Conservation (phyloP, 2,888 invertebrate genomes). For the Cataglyphis rosenhaueri region DNA sequence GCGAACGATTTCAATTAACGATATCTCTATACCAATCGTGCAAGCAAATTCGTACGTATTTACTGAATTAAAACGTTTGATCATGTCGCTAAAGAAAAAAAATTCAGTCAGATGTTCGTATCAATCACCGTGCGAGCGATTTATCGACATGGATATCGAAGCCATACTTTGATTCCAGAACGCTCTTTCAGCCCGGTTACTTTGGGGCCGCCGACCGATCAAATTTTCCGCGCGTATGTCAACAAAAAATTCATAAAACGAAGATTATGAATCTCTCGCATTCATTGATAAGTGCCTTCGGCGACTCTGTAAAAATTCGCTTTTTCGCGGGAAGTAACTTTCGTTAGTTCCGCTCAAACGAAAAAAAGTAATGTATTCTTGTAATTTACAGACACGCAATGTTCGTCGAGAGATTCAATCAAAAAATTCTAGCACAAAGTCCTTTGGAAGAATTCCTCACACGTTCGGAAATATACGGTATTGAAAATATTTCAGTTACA, state of each 20-base stretch:
- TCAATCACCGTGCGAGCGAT: slow-evolving; percentile 29
- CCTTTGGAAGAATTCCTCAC: neutral
- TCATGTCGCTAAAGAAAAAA: slow-evolving; percentile 40
- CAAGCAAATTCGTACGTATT: slow-evolving; percentile 34
- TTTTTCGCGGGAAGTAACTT: slow-evolving; percentile 13
- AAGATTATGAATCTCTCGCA: slow-evolving; percentile 37
- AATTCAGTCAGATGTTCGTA: slow-evolving; percentile 18
- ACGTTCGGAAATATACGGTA: neutral
- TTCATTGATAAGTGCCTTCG: slow-evolving; percentile 39
- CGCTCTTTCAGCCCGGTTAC: slow-evolving; percentile 23
- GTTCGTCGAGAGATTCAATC: slow-evolving; percentile 1
- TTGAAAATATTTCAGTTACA: neutral
- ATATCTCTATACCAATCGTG: slow-evolving; percentile 21
- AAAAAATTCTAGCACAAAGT: neutral
- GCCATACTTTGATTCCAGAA: slow-evolving; percentile 31
- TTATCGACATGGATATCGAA: slow-evolving; percentile 38
- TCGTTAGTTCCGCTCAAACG: slow-evolving; percentile 37
- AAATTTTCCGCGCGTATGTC: slow-evolving; percentile 39
- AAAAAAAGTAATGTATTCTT: slow-evolving; percentile 21
- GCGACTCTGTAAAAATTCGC: slow-evolving; percentile 32
- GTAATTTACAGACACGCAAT: slow-evolving; percentile 27
- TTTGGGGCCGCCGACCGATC: slow-evolving; percentile 29
- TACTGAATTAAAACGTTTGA: slow-evolving; percentile 46
- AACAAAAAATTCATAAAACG: slow-evolving; percentile 46
- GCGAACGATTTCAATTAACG: slow-evolving; percentile 28